These are phyloP conservation scores for Drosophila nr. perissopoda DNA, from an alignment of 2,888 invertebrate genomes.

Conservation along the genomic window DNA sequence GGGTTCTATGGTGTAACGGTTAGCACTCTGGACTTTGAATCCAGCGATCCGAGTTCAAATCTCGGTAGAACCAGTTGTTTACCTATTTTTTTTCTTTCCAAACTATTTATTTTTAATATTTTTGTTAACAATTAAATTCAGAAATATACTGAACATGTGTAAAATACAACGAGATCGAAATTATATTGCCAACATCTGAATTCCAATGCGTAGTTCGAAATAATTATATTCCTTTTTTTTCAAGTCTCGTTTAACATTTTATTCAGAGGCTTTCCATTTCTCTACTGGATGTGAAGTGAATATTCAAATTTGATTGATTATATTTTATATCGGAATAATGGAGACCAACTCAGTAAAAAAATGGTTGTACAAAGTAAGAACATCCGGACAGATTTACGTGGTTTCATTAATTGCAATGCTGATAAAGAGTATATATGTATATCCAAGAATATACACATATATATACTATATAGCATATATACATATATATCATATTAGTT, in stretches of 20 bases:
- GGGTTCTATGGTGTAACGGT: constrained; percentile 83
- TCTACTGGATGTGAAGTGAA: neutral
- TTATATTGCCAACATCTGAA: neutral
- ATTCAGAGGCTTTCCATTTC: neutral
- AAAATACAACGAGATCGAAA: neutral
- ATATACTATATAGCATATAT: neutral
- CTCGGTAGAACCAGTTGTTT: constrained; percentile 83
- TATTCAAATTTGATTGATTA: neutral
- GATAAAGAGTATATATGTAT: neutral
- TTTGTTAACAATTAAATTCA: neutral
- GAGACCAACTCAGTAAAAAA: neutral
- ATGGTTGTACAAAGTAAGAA: neutral
- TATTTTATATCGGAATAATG: neutral
- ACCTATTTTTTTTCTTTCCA: neutral
- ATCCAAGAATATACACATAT: neutral
- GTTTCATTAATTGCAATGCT: neutral
- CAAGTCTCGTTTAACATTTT: neutral
- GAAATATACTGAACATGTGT: neutral
- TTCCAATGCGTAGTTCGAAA: neutral
- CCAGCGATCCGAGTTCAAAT: constrained; percentile 85
- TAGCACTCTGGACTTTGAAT: constrained; percentile 84
- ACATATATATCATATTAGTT: neutral
- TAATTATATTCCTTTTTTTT: neutral
- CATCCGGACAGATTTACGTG: neutral
- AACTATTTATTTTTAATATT: neutral